Base-by-base conservation (phyloP, 1,140 invertebrate genomes). In the Theocolax elegans region DNA sequence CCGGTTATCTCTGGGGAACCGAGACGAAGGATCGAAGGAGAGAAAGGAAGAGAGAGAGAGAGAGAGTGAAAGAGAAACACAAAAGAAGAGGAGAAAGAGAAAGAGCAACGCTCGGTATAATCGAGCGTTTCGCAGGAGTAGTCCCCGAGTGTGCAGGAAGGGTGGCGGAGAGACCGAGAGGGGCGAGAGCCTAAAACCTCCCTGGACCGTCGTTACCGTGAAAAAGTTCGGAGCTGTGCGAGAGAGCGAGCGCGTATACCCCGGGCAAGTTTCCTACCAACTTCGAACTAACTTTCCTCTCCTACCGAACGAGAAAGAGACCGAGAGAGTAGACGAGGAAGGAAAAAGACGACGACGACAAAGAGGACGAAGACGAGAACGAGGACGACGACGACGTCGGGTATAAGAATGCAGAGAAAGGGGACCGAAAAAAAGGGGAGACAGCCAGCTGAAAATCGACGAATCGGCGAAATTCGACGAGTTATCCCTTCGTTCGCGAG, bases 181-280 rank as follows among this genome's bases (percentile, higher is more conserved):
- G 69, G 72, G 72, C 76, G 72, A 79, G 75, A 74, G 71, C 72
- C 69, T 67, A 67, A 75, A 76, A 72, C 71, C 75, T 72, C 59
- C 56, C 60, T 71, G 75, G 76, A 77, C 74, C 77, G 64, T 76
- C 78, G 77, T 80, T 77, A 77, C 72, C 73, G 74, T 70, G 63
- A 74, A 77, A 79, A 80, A 81, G 75, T 81, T 79, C 77, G 19
- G 35, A 59, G 19, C 38, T 17, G 35, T 25, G n/a, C n/a, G n/a
- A n/a, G n/a, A n/a, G 58, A 35, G 25, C 25, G n/a, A n/a, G n/a
- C n/a, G n/a, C n/a, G n/a, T n/a, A n/a, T n/a, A 44, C 21, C 9
- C 62, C 62, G 66, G 27, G 59, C 59, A 79, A 81, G 76, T 81
- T 81, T 75, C 72, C 44, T 64, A 70, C 74, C 72, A 76, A 80